Conservation (phyloP, 2,797 vertebrate genomes). For the Halcyon chelicuti region DNA sequence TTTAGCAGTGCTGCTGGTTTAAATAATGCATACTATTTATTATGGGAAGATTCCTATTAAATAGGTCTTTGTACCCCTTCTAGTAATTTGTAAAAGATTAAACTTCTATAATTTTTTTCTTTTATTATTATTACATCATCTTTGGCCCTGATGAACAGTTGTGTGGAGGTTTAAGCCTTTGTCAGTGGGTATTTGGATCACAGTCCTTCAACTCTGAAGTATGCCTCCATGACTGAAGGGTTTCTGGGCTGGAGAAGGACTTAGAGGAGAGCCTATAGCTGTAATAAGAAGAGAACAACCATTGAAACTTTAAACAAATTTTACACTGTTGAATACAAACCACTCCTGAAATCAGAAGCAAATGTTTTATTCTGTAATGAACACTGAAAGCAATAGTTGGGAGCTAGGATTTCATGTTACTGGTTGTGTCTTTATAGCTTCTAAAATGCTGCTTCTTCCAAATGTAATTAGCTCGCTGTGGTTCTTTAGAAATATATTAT, state of each 20-base stretch:
- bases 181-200: neutral
- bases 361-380: slow-evolving; percentile 82
- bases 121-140: neutral
- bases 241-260: neutral
- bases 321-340: slow-evolving; percentile 76
- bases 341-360: slow-evolving; percentile 86
- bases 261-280: neutral
- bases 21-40: neutral
- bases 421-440: slow-evolving; percentile 74
- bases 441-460: slow-evolving; percentile 48
- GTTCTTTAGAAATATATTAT: slow-evolving; percentile 61
- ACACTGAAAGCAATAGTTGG: slow-evolving; percentile 75
- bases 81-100: neutral
- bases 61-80: neutral
- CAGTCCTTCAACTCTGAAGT: neutral
- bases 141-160: neutral
- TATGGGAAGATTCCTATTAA: neutral
- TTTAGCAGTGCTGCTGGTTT: neutral
- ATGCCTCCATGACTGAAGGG: fast-evolving
- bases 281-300: slow-evolving; percentile 21
- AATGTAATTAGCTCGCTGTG: slow-evolving; percentile 53
- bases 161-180: neutral
- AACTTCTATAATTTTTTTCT: neutral
- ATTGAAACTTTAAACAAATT: slow-evolving; percentile 78
- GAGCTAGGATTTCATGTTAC: slow-evolving; percentile 75